Base-by-base conservation (phyloP, 2,797 vertebrate genomes). In the Enteromius afrohamiltoni region DNA sequence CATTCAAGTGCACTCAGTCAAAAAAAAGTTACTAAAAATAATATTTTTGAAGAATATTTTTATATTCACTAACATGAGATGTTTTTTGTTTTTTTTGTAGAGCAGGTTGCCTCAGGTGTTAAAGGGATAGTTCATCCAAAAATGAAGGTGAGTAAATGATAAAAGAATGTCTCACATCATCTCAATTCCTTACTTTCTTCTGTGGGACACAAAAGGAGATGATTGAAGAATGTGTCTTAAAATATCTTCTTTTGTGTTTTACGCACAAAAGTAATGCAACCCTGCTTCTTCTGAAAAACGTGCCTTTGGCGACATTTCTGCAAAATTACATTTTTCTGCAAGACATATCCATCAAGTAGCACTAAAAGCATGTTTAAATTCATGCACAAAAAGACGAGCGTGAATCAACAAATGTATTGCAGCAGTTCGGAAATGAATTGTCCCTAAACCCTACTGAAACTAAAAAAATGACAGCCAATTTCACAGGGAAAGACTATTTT, bases 21-120 rank as follows among this genome's bases (percentile, higher is more conserved):
- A 37, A 55, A 55, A 21, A 37, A 14, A 6, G 21, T 37, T 75
- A 37, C 49, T 75, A 75, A 55, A 55, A 75, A 75, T 75, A 23
- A n/a, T n/a, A 53, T 34, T 14, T 53, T 74, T n/a, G 10, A 74
- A 53, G 71, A 74, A 55, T 37, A 37, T 37, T 13, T 45, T 55
- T 8, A n/a, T 71, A 47, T 47, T 26, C 23, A 14, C 47, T 21
- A 45, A 13, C 45, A 31, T 31, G 16, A 73, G 23, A 23, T 42
- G 3, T 3, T 9, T 7, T 26, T 62, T 29, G 26, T 11, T 42
- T 34, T 73, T 1, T 53, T 2, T 6, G 31, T 34, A 31, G 47
- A 74, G 47, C 10, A 53, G 70, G 26, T 34, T 74, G 47, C 17
- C 29, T 64, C 6, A 64, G 62, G 29, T 19, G 29, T n/a, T 34